Base-by-base conservation (phyloP, 1,140 invertebrate species). In the Rhagoletis pomonella region DNA sequence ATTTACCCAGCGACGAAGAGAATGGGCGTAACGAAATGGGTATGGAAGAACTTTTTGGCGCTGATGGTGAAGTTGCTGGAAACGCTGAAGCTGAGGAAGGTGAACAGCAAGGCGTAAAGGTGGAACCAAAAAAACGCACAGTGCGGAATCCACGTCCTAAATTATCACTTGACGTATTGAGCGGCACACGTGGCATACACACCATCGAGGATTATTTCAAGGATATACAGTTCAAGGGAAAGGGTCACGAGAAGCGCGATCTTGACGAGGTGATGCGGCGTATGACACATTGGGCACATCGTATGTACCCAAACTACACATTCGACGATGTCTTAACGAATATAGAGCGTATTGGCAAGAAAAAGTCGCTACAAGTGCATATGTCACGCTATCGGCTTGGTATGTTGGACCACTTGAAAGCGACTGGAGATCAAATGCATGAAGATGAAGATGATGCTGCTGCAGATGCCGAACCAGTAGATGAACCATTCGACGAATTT, bases 211-310 rank as follows among this genome's bases (percentile, higher is more conserved):
- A 96, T 4, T 95, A 96, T 91, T 98, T 98, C 90, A 95, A 97
- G 90, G 95, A 96, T 90, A 96, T 98, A 73, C 96, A 97, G 92
- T 97, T 97, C 90, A 95, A 96, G 93, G 98, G 97, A 81, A 93
- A 97, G 94, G 97, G 97, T 1, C 94, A 97, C 93, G 98, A 99
- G 93, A 95, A 95, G 88, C 93, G 96, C 88, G 98, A 99, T 94
- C 94, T 99, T 17, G 95, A 97, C 91, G 91, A 95, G 77, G 93
- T 99, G 0, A 95, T 99, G 94, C 96, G 96, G 64, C 96, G 95
- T 89, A 90, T 99, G 85, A 97, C 99, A 90, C 98, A 99, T 90
- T 99, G 98, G 98, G 96, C 96, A 2, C 97, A 99, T 92, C 94
- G 98, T 87, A 91, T 99, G 67, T 98, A 96, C 94, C 98, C 98